phyloP scores from a whole-genome alignment of 1,140 invertebrate genomes.

The Diorhabda elongata region DNA sequence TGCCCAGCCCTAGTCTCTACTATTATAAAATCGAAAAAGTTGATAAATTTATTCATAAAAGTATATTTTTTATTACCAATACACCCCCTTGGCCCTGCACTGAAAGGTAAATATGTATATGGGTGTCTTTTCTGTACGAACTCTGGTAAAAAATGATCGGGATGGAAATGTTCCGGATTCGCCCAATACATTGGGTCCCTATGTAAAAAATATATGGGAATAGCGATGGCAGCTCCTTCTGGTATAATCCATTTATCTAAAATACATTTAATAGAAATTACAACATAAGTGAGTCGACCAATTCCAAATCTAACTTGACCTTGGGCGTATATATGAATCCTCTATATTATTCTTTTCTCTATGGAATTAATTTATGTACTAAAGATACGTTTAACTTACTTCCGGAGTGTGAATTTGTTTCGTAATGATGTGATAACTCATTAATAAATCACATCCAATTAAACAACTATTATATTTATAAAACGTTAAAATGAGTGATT shows the following conservation, averaged over 20 bases:
- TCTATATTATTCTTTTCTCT: no score
- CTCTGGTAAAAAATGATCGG: conserved; percentile 65
- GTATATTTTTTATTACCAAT: conserved; percentile 45
- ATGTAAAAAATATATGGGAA: conserved; percentile 25
- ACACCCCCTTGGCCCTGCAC: conserved; percentile 57
- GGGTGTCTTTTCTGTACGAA: conserved; percentile 49
- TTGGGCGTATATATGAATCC: no score
- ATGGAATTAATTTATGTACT: no score
- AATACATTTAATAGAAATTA: neutral
- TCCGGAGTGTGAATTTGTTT: no score
- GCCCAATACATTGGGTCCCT: conserved; percentile 24
- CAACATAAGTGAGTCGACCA: no score
- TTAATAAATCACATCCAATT: no score
- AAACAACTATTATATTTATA: no score
- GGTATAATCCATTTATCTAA: conserved; percentile 29
- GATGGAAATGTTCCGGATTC: conserved; percentile 52
- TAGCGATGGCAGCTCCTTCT: conserved; percentile 19
- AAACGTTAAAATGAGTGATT: no score
- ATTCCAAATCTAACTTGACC: no score
- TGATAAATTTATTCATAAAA: neutral
- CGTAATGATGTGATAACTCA: no score
- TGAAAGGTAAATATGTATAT: conserved; percentile 62
- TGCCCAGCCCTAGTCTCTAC: neutral
- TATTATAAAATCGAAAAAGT: neutral
- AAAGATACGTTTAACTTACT: no score